These are phyloP conservation scores for Plusia festucae DNA, from an alignment of 2,888 invertebrate genomes.

Conservation along the genomic window DNA sequence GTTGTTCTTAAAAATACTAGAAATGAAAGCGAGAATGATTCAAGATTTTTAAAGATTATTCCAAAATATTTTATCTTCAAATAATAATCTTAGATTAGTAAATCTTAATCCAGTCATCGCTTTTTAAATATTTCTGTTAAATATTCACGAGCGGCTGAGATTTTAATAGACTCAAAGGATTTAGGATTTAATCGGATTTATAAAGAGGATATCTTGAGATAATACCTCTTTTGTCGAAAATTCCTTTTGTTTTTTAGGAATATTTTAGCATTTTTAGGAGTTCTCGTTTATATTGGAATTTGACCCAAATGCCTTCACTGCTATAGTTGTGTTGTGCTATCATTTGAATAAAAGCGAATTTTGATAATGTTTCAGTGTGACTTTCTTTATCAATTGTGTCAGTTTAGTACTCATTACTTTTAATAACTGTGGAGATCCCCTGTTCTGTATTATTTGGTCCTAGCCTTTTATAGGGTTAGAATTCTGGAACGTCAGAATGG, in stretches of 20 bases:
- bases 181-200: slow-evolving; percentile 4
- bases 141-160: slow-evolving; percentile 7
- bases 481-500: no score
- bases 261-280: slow-evolving; percentile 6
- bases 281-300: slow-evolving; percentile 1
- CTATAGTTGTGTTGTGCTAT: not conserved
- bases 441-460: no score
- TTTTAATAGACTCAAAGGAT: slow-evolving; percentile 17
- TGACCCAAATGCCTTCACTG: not conserved
- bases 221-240: not conserved
- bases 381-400: no score
- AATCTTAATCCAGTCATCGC: not conserved
- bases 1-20: not conserved
- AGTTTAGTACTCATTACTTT: no score
- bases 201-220: slow-evolving; percentile 11
- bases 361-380: not conserved
- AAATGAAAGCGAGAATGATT: no score
- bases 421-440: no score
- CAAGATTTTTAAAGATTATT: not conserved
- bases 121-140: slow-evolving; percentile 8
- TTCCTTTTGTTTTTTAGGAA: slow-evolving; percentile 4
- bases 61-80: not conserved
- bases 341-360: not conserved
- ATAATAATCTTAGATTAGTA: not conserved
- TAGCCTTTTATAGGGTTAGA: no score